Evolutionary conservation across 2,797 vertebrate genomes (phyloP).

Genomic region (Rhinoraja longicauda): DNA sequence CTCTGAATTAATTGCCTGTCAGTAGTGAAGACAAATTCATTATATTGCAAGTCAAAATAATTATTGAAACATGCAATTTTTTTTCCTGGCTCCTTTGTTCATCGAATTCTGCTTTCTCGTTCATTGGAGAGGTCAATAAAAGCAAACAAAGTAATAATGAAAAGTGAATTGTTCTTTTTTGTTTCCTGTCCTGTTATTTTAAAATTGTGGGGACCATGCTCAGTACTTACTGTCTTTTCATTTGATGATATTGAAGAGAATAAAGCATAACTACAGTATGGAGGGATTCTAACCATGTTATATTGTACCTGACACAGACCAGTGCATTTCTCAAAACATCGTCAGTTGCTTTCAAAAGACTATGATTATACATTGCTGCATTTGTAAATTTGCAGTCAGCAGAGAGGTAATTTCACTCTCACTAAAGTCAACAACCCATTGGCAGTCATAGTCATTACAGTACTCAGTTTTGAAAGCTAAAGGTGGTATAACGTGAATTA

Average conservation of each 20-base stretch:
- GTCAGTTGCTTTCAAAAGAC: not conserved
- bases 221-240: not conserved
- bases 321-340: not conserved
- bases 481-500: not conserved
- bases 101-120: not conserved
- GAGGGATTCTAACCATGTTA: not conserved
- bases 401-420: not conserved
- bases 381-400: not conserved
- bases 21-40: not conserved
- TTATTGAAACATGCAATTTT: not conserved
- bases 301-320: not conserved
- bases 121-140: not conserved
- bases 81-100: not conserved
- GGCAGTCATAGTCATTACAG: not conserved
- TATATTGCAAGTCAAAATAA: not conserved
- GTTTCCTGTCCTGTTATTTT: not conserved
- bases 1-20: not conserved
- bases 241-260: not conserved
- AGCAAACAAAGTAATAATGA: not conserved
- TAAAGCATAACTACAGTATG: not conserved
- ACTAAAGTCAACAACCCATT: not conserved
- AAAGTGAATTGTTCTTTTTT: not conserved
- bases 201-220: not conserved
- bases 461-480: not conserved
- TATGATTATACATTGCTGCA: not conserved